A percentile compares a stretch with the other conserved stretches of the same genome.
Evolutionary conservation across 2,888 invertebrate species (phyloP).

Genomic region (Stenchaetothrips biformis): DNA sequence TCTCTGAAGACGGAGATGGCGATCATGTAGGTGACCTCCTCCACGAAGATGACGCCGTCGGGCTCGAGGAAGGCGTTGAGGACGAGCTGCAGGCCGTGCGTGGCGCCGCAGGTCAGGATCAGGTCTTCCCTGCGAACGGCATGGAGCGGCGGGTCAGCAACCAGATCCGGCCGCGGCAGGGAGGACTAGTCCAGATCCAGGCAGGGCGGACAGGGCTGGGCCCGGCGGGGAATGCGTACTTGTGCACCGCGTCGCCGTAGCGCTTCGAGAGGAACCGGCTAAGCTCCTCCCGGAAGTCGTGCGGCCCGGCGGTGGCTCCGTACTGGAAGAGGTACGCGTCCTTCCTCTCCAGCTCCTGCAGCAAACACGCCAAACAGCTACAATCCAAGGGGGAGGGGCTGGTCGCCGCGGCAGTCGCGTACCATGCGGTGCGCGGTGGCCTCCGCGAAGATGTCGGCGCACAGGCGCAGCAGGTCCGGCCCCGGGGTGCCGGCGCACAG

Average conservation of each 20-base stretch:
- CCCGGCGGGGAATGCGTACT: slow-evolving; percentile 40
- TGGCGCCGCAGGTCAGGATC: slow-evolving; percentile 57
- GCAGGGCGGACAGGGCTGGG: background rate
- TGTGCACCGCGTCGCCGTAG: slow-evolving; percentile 47
- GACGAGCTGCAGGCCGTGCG: slow-evolving; percentile 55
- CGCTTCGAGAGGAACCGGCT: slow-evolving; percentile 48
- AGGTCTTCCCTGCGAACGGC: slow-evolving; percentile 48
- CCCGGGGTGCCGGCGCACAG: slow-evolving; percentile 54
- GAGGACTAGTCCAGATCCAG: too few relatives aligned
- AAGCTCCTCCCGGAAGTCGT: slow-evolving; percentile 49
- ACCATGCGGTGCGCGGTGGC: slow-evolving; percentile 52
- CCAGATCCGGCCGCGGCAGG: too few relatives aligned
- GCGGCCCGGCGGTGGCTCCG: slow-evolving; percentile 51
- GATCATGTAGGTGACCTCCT: slow-evolving; percentile 61
- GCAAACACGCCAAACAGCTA: background rate
- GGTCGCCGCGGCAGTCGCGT: slow-evolving; percentile 14
- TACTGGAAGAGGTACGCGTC: slow-evolving; percentile 52
- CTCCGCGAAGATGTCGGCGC: slow-evolving; percentile 47
- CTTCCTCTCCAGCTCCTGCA: slow-evolving; percentile 44
- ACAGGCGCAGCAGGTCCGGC: slow-evolving; percentile 49
- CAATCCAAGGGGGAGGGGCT: background rate
- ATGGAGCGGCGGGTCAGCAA: slow-evolving; percentile 26
- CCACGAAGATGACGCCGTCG: slow-evolving; percentile 56
- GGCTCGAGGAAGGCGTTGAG: slow-evolving; percentile 53
- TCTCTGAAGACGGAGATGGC: slow-evolving; percentile 53